These are phyloP conservation scores for Eulemur albifrons DNA, from an alignment of 2,797 vertebrate genomes.

Conservation along the genomic window DNA sequence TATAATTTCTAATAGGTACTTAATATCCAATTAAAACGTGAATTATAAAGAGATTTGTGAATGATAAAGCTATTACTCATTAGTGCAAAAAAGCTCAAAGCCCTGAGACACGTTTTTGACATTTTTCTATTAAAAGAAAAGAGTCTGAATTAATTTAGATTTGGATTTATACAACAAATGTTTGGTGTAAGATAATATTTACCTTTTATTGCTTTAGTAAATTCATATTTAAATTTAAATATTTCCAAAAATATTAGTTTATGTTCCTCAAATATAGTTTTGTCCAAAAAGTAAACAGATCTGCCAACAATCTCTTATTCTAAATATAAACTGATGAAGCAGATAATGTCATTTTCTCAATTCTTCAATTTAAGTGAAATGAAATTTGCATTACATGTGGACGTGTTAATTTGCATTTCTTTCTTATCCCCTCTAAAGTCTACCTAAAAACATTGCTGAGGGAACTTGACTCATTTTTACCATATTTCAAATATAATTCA, in stretches of 20 bases:
- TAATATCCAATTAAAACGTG: not conserved
- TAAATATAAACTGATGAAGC: not conserved
- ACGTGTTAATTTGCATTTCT: not conserved
- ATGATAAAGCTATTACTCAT: not conserved
- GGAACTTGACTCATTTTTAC: not conserved
- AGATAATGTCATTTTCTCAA: not conserved
- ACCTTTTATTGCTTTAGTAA: not conserved
- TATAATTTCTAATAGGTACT: not conserved
- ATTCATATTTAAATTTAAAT: not conserved
- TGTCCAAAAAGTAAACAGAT: not conserved
- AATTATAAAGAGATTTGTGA: not conserved
- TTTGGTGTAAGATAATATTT: not conserved
- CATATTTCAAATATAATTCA: not conserved
- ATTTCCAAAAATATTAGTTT: conserved; percentile 2
- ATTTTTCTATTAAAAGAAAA: not conserved
- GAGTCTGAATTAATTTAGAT: not conserved
- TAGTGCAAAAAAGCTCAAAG: not conserved
- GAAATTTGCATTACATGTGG: not conserved
- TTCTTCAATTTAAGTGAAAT: not conserved
- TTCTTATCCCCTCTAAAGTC: not conserved
- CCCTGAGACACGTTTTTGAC: not conserved
- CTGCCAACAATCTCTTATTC: not conserved
- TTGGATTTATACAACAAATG: not conserved
- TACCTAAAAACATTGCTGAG: not conserved
- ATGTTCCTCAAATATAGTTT: not conserved